Conservation (phyloP, 2,113 vertebrate genomes). For the Eolophus roseicapilla region DNA sequence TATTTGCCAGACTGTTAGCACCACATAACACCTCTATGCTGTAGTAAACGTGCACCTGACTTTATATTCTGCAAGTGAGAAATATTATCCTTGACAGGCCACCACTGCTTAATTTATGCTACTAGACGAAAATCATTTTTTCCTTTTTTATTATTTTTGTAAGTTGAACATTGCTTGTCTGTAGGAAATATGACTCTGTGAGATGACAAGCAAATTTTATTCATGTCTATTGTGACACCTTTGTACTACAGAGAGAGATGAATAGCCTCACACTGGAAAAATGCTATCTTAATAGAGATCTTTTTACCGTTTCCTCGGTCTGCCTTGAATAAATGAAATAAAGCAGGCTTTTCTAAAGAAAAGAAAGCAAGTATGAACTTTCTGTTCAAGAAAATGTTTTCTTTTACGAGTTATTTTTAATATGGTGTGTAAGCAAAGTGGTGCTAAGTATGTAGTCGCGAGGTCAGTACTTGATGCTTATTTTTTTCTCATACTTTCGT, state of each 20-base stretch:
- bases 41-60: background rate
- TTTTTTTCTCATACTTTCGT: background rate
- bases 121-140: background rate
- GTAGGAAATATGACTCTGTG: background rate
- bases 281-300: background rate
- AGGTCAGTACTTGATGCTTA: background rate
- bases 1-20: background rate
- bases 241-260: background rate
- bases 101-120: slow-evolving; percentile 4
- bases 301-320: background rate
- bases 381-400: background rate
- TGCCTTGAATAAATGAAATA: background rate
- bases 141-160: background rate
- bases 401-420: background rate
- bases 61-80: background rate
- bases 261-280: background rate
- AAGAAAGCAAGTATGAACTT: background rate
- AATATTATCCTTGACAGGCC: background rate
- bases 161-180: background rate
- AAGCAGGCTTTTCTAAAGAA: background rate
- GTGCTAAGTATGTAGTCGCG: background rate
- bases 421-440: background rate
- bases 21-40: background rate
- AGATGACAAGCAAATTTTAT: slow-evolving; percentile 34
- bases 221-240: background rate